Evolutionary conservation across 2,113 vertebrate genomes (phyloP), one percentile per base, ranked within the genome.

Genomic region (Morone saxatilis): DNA sequence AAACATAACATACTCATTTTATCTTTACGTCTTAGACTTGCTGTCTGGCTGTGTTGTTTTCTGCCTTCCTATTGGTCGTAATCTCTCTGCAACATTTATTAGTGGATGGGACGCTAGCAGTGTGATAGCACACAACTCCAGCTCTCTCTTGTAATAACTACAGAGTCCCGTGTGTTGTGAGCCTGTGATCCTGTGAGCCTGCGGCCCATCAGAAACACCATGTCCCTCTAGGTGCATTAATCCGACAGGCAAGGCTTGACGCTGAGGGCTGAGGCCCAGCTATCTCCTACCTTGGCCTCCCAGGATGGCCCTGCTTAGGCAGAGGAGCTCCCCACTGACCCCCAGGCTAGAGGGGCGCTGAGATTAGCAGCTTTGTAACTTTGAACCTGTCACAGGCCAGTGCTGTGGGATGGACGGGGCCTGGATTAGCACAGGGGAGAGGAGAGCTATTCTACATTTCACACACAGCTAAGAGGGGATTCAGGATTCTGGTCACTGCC

Each of bases 361-460:
- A 92, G 91, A 94, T 94, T 95, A 93, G 79, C 80, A 59, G 66
- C 75, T 85, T 85, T 85, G 83, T 80, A 79, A 89, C 86, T 95
- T 95, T 94, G 91, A 94, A 92, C 90, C 91, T 94, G 94, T 94
- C 93, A 94, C 89, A 83, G 85, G 77, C 80, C 84, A 86, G 77
- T 72, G 85, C 86, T 91, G 73, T 80, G 74, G 84, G 92, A 90
- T 78, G 80, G 89, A 90, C 77, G 48, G 86, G 31, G 76, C 76
- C 66, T 80, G 87, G 91, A 94, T 94, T 94, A 95, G 90, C 90
- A 76, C 91, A 88, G 86, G 86, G 90, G 88, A 89, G 88, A 92
- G 76, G 75, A 92, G 80, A 88, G 85, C 86, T 91, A 88, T 86
- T 94, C 93, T 91, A 89, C 76, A 86, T 91, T 91, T 93, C 90